Base-by-base conservation (phyloP, 2,888 invertebrate genomes). In the Trilocha varians region DNA sequence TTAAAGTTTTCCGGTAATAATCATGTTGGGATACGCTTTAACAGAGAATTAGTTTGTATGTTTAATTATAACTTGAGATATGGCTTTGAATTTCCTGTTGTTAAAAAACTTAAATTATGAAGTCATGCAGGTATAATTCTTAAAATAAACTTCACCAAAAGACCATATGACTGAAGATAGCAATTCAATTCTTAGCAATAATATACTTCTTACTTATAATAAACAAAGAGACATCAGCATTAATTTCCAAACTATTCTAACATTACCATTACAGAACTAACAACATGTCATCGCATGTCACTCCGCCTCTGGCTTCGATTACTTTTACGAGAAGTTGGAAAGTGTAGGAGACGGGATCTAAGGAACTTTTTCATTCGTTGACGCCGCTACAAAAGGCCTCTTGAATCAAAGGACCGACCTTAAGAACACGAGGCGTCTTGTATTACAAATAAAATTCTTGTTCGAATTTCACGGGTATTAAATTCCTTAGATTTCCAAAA, bases 241-340 rank as follows among this genome's bases (percentile, higher is more conserved):
- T 25, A 25, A 25, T 25, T 25, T 4, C 25, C 25, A 2, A 25
- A 13, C 34, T 5, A 13, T n/a, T 6, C 14, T 34, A 34, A 15
- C 9, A 16, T 36, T 25, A 2, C 25, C 25, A 25, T 3, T 25
- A 18, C 34, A 25, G 14, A 4, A n/a, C 41, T 41, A 41, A 41
- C 34, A 41, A 37, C 18, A 17, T 37, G 25, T 16, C 34, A 41
- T 38, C 38, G 41, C n/a, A 33, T 38, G 41, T 41, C 38, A 25
- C 34, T 41, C 18, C 40, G 13, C 13, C 38, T 18, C n/a, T 9
- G 32, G 38, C 33, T 33, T 38, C 38, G 37, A 41, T 38, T 41
- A 41, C 41, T 38, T 33, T 38, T 34, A 18, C 15, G 15, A 17
- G 38, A 37, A 41, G 33, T 39, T 39, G 16, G 17, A 38, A 34